phyloP scores from a whole-genome alignment of 1,140 invertebrate genomes.

The Helicoverpa armigera region DNA sequence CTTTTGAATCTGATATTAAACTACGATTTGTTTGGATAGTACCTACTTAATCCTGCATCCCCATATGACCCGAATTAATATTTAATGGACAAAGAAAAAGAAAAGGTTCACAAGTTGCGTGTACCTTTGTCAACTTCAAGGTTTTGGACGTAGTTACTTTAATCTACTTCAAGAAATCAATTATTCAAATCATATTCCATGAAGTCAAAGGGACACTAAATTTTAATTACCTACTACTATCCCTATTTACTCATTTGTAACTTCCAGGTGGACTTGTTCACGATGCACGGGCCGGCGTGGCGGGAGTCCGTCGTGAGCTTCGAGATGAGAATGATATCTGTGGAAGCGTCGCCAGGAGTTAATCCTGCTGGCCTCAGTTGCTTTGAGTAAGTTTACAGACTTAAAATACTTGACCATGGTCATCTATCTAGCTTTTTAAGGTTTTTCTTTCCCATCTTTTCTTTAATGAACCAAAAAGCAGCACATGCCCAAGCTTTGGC shows the following conservation, averaged over 20 bases:
- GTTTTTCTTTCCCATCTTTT: too few species aligned
- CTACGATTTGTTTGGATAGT: too few species aligned
- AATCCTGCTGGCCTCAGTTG: constrained; percentile 88
- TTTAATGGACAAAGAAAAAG: too few species aligned
- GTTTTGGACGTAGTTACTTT: too few species aligned
- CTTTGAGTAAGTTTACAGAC: constrained; percentile 87
- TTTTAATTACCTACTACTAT: neutral
- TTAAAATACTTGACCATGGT: constrained; percentile 6
- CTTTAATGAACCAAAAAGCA: too few species aligned
- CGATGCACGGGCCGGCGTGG: constrained; percentile 93
- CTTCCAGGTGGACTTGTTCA: constrained; percentile 91
- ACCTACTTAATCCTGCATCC: too few species aligned
- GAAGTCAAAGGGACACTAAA: neutral
- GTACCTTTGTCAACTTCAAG: too few species aligned
- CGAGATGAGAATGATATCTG: constrained; percentile 90
- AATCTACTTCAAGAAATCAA: neutral
- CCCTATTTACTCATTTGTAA: neutral
- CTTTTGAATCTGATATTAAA: too few species aligned
- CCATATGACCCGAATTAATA: too few species aligned
- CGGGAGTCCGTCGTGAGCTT: constrained; percentile 91
- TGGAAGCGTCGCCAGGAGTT: constrained; percentile 88
- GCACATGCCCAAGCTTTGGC: too few species aligned
- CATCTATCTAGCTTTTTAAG: neutral
- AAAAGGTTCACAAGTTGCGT: too few species aligned
- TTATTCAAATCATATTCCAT: neutral